Evolutionary conservation across 2,113 vertebrate genomes (phyloP), one percentile per base, ranked within the genome.

Genomic region (Etheostoma spectabile): DNA sequence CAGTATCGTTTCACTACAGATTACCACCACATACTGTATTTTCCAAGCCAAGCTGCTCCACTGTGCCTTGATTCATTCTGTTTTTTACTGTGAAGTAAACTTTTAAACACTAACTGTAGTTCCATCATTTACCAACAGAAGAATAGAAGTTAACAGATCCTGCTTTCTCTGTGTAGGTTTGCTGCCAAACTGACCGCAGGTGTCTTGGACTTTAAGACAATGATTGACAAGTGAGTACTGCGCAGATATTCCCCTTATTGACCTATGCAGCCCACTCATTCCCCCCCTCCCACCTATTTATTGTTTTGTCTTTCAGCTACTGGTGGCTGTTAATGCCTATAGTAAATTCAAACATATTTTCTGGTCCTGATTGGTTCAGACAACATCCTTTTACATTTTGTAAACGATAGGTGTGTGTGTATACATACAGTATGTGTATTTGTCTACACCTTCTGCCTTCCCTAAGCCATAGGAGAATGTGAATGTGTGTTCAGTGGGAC

Each of bases 141-240:
- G 42, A 16, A 38, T 38, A 2, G 7, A 42, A 48, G 15, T 49
- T 19, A 67, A 45, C 18, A 0, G 13, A 33, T 61, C 19, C 14
- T 27, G 1, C 21, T 64, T 0, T 84, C 22, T 83, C 27, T 82
- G 67, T 78, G 48, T 77, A 99, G 98, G 87, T 99, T 97, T 88
- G 97, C 98, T 75, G 97, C 98, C 61, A 99, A 96, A 87, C 89
- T 99, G 83, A 99, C 99, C 0, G 95, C 97, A 14, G 98, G 98
- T 0, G 96, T 98, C 86, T 88, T 99, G 94, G 97, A 99, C 93
- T 99, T 99, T 90, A 99, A 99, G 93, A 79, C 91, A 6, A 98
- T 99, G 97, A 96, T 99, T 91, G 98, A 99, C 95, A 98, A 97
- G 98, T 99, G 84, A 98, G 98, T 95, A 16, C 48, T 35, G 30